Base-by-base conservation (phyloP, 2,888 invertebrate genomes). In the Trichogramma evanescens region DNA sequence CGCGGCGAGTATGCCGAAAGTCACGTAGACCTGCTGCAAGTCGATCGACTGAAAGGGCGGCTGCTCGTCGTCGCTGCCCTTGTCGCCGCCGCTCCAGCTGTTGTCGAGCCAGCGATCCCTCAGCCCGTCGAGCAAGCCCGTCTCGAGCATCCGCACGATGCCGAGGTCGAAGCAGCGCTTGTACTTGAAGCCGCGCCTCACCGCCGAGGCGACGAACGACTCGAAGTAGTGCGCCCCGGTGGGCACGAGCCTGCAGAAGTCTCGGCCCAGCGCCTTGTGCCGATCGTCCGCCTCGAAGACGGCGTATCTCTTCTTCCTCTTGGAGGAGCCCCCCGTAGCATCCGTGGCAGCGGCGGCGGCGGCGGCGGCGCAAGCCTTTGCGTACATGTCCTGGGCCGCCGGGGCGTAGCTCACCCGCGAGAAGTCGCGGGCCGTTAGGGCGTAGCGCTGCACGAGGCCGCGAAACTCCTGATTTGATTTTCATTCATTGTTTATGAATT, bases 141-240 rank as follows among this genome's bases (percentile, higher is more conserved):
- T 49, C 48, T 65, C 65, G 5, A 46, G 52, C 50, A 65, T 56
- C 52, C 57, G 62, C 13, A 65, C 43, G 7, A 65, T 54, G n/a
- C 65, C 65, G 49, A 59, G 50, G 26, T 66, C 66, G 41, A 66
- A 62, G 8, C 58, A 61, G 13, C 63, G 61, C 10, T 65, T 66
- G 13, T 64, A 65, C 4, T 13, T n/a, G 9, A 54, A 61, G 42
- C 62, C 64, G 39, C 54, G 49, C 53, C 38, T 53, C 6, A 66
- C 48, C 0, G 61, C 65, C 3, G 66, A 65, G 8, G 63, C 54
- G 7, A 66, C 61, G 59, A 59, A 63, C 8, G 63, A 59, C 46
- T 58, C 56, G 9, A 63, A 66, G 45, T 65, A 65, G 39, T 48
- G 13, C 5, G 13, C 6, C 9, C 51, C 42, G 6, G 60, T 39